These are phyloP conservation scores for Trichonephila inaurata DNA, from an alignment of 1,140 invertebrate genomes.

Conservation along the genomic window DNA sequence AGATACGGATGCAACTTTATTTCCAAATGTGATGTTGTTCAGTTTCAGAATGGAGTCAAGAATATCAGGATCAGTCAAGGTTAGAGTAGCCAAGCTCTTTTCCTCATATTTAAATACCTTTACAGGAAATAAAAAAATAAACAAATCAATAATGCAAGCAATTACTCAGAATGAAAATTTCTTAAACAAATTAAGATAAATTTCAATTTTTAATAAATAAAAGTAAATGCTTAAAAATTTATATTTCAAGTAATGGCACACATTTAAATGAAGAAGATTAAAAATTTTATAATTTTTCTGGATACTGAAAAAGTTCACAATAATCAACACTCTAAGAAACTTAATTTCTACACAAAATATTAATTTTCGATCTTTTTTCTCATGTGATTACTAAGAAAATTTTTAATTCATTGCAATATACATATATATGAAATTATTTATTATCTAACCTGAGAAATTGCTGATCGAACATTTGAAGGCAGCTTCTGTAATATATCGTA, in stretches of 20 bases:
- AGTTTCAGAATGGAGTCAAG: conserved; percentile 78
- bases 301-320: too few species aligned
- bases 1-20: conserved; percentile 79
- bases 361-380: too few species aligned
- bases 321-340: too few species aligned
- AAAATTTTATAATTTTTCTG: too few species aligned
- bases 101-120: conserved; percentile 79
- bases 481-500: conserved; percentile 78
- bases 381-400: too few species aligned
- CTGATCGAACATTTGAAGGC: conserved; percentile 77
- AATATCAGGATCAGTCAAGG: conserved; percentile 78
- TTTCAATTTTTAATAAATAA: too few species aligned
- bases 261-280: too few species aligned
- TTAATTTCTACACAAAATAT: too few species aligned
- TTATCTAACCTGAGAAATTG: conserved; percentile 78
- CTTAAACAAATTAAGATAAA: neutral
- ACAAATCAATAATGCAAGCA: neutral
- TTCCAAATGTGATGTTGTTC: conserved; percentile 80
- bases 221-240: too few species aligned
- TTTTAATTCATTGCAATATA: too few species aligned
- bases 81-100: conserved; percentile 79
- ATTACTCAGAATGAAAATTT: neutral
- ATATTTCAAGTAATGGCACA: too few species aligned
- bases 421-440: neutral
- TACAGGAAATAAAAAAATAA: neutral